phyloP scores from a whole-genome alignment of 2,888 invertebrate genomes.

The Silvanus unidentatus region DNA sequence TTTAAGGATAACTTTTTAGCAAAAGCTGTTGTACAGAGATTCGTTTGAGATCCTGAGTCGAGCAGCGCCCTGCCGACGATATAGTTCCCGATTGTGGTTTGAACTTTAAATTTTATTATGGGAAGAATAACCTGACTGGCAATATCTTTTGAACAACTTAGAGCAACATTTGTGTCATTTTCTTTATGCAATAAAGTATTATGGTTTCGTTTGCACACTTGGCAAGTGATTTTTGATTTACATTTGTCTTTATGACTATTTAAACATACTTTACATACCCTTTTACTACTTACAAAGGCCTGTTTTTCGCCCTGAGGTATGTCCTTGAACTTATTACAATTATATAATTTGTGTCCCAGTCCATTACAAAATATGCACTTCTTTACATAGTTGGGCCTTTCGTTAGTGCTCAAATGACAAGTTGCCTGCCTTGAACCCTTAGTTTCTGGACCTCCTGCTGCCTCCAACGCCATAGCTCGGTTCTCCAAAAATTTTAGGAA shows the following conservation, averaged over 20 bases:
- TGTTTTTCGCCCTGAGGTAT: neutral
- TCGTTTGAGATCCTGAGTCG: too few relatives aligned
- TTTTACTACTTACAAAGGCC: neutral
- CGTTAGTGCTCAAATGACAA: too few relatives aligned
- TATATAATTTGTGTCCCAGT: neutral
- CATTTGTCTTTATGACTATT: neutral
- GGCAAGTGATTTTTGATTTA: neutral
- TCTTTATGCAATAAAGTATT: neutral
- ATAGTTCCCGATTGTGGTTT: neutral
- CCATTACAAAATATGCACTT: too few relatives aligned
- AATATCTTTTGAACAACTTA: neutral
- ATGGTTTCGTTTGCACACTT: neutral
- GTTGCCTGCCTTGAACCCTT: too few relatives aligned
- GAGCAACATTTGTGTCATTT: neutral
- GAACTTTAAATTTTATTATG: neutral
- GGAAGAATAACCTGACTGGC: too few relatives aligned
- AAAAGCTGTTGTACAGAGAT: neutral
- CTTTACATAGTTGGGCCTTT: too few relatives aligned
- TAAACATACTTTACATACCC: neutral
- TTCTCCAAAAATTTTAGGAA: neutral
- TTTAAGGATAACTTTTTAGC: too few relatives aligned
- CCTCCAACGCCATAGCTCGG: neutral
- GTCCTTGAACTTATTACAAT: neutral
- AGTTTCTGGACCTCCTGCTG: too few relatives aligned
- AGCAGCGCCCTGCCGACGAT: too few relatives aligned